Percentiles rank a stretch among this genome's conserved stretches.
Conservation (phyloP, 23 tunicate genomes). For the Trididemnum nubilum region DNA sequence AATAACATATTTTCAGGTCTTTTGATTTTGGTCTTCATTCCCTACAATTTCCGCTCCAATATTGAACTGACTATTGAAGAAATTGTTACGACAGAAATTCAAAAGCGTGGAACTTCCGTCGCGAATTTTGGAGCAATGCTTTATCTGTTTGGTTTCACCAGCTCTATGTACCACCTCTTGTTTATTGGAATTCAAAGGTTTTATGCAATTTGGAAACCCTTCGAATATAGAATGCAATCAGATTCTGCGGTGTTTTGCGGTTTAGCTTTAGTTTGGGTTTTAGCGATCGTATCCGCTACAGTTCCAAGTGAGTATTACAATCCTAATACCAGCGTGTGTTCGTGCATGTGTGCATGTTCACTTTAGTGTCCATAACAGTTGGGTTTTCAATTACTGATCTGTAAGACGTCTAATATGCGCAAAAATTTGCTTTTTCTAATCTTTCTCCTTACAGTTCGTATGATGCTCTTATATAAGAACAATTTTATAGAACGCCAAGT, state of each 20-base stretch:
- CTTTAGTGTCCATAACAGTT: no score
- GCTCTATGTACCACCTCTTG: slow-evolving; percentile 32
- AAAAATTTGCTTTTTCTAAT: no score
- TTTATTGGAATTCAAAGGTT: slow-evolving; percentile 23
- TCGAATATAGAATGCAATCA: not conserved
- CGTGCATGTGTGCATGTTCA: no score
- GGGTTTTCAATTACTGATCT: no score
- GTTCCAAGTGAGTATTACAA: slow-evolving; percentile 37
- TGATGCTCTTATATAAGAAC: no score
- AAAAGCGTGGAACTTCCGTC: not conserved
- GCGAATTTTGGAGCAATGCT: slow-evolving; percentile 12
- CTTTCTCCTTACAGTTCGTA: no score
- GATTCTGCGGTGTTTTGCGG: not conserved
- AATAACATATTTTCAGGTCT: slow-evolving; percentile 20
- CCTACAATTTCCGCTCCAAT: slow-evolving; percentile 24
- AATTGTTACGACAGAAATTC: not conserved
- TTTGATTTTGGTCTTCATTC: not conserved
- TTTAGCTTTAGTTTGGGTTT: slow-evolving; percentile 11
- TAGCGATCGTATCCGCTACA: slow-evolving; percentile 11
- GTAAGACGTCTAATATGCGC: no score
- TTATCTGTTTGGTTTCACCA: slow-evolving; percentile 27
- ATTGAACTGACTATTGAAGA: not conserved
- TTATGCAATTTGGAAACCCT: slow-evolving; percentile 18
- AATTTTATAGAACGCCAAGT: no score
- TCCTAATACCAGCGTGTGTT: no score